Percentiles rank a stretch among this genome's conserved stretches.
Evolutionary conservation across 2,888 invertebrate genomes (phyloP).

Genomic region (Agapostemon virescens): DNA sequence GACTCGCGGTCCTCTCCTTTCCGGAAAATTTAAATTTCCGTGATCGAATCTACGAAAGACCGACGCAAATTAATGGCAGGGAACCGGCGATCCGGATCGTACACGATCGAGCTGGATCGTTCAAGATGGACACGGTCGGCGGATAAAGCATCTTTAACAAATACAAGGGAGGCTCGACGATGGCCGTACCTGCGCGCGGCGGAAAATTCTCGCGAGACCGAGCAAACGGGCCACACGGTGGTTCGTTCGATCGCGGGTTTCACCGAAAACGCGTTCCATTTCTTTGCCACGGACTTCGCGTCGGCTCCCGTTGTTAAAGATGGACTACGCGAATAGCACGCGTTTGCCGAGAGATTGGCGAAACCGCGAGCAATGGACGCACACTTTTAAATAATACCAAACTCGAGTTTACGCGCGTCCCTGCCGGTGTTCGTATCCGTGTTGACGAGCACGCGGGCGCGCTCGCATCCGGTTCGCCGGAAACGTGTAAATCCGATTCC

Average conservation of each 20-base stretch:
- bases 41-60: background rate
- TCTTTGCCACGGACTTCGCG: background rate
- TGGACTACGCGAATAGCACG: background rate
- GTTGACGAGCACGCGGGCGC: background rate
- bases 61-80: background rate
- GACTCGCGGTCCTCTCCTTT: background rate
- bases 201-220: constrained; percentile 32
- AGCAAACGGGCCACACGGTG: constrained; percentile 17
- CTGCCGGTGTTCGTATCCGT: background rate
- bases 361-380: background rate
- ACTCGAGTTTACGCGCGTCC: background rate
- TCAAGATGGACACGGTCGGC: constrained; percentile 3
- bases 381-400: background rate
- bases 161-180: constrained; percentile 26
- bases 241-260: background rate
- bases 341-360: background rate
- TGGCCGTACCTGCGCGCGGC: background rate
- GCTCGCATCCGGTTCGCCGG: background rate
- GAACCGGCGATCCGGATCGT: background rate
- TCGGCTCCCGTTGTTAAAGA: background rate
- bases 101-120: constrained; percentile 8
- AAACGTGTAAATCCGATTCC: constrained; percentile 14
- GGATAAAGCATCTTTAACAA: constrained; percentile 18
- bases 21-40: background rate
- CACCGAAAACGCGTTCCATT: constrained; percentile 1